A percentile compares a stretch with the other conserved stretches of the same genome.
phyloP scores from a whole-genome alignment of 1,140 invertebrate species.

The Drosophila rufa region DNA sequence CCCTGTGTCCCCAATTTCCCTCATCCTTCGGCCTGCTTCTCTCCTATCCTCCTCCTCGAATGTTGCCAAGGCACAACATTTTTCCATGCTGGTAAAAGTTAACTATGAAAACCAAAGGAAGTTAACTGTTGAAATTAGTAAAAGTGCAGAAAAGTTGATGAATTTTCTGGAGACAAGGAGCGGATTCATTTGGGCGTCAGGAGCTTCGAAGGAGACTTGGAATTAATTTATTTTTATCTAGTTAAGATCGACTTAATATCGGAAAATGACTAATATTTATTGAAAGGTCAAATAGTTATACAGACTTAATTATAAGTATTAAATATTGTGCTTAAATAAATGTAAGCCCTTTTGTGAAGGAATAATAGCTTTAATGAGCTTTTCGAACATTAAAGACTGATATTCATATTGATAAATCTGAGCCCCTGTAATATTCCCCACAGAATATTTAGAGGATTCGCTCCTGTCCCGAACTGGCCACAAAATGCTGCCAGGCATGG shows the following conservation, averaged over 20 bases:
- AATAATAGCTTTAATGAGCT: not conserved
- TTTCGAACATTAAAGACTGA: no score
- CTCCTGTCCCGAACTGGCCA: constrained; percentile 45
- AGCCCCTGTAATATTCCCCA: no score
- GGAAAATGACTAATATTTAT: not conserved
- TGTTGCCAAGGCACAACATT: constrained; percentile 78
- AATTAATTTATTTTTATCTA: not conserved
- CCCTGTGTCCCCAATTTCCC: not conserved
- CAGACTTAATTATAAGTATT: not conserved
- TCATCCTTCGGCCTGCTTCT: constrained; percentile 3
- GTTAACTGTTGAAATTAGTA: constrained; percentile 84
- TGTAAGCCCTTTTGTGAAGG: no score
- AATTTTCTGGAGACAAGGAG: constrained; percentile 63
- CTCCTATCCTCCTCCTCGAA: constrained; percentile 26
- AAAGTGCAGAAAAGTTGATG: constrained; percentile 84
- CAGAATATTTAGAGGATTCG: constrained; percentile 1
- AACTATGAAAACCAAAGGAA: constrained; percentile 85
- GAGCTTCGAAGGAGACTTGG: not conserved
- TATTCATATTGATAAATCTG: not conserved
- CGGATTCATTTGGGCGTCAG: constrained; percentile 22
- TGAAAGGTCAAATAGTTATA: not conserved
- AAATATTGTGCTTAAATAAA: not conserved
- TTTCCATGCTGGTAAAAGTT: constrained; percentile 83
- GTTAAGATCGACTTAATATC: not conserved
- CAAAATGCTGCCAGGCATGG: constrained; percentile 64